Conservation (phyloP, 2,888 invertebrate species). For the Andrena marginata region DNA sequence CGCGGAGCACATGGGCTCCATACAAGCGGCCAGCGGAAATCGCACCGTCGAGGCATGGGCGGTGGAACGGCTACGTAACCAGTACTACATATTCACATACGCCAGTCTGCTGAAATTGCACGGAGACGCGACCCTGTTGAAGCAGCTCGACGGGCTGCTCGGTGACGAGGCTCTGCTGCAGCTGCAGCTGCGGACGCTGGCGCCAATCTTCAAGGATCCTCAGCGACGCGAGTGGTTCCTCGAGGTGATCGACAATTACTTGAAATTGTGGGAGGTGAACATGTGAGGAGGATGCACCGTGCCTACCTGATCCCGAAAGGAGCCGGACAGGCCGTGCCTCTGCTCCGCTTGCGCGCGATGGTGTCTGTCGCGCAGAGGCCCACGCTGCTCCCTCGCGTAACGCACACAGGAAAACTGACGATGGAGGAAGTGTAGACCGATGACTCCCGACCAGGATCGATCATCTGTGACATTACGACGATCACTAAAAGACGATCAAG, state of each 20-base stretch:
- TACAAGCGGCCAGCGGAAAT: constrained; percentile 91
- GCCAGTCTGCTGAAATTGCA: constrained; percentile 93
- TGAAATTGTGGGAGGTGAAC: constrained; percentile 96
- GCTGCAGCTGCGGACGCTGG: constrained; percentile 92
- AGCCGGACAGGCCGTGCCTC: constrained; percentile 12
- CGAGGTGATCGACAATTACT: constrained; percentile 95
- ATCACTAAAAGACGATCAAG: constrained; percentile 12
- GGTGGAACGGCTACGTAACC: constrained; percentile 89
- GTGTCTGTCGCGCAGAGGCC: constrained; percentile 1
- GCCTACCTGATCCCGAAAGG: not conserved
- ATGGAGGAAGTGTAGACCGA: constrained; percentile 10
- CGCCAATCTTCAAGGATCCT: constrained; percentile 91
- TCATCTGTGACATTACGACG: constrained; percentile 5
- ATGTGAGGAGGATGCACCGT: constrained; percentile 86
- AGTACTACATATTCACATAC: constrained; percentile 93
- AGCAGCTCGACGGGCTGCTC: constrained; percentile 90
- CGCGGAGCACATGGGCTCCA: constrained; percentile 91
- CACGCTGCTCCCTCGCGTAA: not conserved
- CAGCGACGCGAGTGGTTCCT: constrained; percentile 93
- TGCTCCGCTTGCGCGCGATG: constrained; percentile 20
- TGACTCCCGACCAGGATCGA: constrained; percentile 24
- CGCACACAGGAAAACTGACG: not conserved
- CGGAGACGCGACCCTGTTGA: constrained; percentile 90
- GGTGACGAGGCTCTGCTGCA: constrained; percentile 94
- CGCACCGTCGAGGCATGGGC: constrained; percentile 93